Conservation (phyloP, 1,140 invertebrate genomes). For the Plectus sambesii region DNA sequence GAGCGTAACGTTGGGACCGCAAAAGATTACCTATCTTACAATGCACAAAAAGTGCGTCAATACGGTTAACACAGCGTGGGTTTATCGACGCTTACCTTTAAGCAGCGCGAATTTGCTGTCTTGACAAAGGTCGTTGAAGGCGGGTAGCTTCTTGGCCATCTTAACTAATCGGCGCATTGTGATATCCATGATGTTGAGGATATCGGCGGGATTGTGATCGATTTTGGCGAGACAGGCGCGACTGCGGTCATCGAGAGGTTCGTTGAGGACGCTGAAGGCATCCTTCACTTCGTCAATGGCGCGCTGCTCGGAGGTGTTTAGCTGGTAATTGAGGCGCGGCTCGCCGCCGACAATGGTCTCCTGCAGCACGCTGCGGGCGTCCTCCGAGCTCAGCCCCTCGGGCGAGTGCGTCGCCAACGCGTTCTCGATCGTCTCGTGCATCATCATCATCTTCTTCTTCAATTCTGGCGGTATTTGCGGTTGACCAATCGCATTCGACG, state of each 20-base stretch:
- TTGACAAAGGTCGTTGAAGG: constrained; percentile 3
- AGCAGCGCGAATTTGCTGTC: neutral
- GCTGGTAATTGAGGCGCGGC: constrained; percentile 16
- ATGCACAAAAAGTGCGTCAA: constrained; percentile 2
- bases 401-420: too few relatives aligned
- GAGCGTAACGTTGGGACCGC: too few relatives aligned
- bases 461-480: too few relatives aligned
- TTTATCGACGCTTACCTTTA: neutral
- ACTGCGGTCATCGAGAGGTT: constrained; percentile 19
- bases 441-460: too few relatives aligned
- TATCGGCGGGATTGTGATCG: constrained; percentile 12
- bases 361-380: too few relatives aligned
- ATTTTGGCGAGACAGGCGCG: constrained; percentile 12
- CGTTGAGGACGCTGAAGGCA: constrained; percentile 33
- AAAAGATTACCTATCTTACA: constrained; percentile 4
- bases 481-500: too few relatives aligned
- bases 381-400: too few relatives aligned
- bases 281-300: constrained; percentile 24
- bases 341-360: too few relatives aligned
- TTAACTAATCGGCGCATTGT: constrained; percentile 1
- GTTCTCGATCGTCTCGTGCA: too few relatives aligned
- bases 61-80: too few relatives aligned
- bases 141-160: constrained; percentile 3
- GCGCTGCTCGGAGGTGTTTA: constrained; percentile 28
- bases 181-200: constrained; percentile 3